These are phyloP conservation scores for Temnothorax curvispinosus DNA, from an alignment of 1,140 invertebrate species.

Conservation along the genomic window DNA sequence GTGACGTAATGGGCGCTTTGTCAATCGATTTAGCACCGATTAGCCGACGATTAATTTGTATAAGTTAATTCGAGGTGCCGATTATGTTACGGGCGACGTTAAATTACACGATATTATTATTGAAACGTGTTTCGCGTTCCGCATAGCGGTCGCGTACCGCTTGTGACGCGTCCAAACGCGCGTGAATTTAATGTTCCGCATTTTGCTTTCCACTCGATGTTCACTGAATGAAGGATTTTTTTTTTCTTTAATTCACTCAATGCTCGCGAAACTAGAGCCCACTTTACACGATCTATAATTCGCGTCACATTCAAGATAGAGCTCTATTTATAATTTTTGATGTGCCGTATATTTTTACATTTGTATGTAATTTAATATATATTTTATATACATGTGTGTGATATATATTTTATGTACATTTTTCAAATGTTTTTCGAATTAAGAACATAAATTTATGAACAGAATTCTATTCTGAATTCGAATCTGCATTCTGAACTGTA, in stretches of 20 bases:
- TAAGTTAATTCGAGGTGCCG: conserved; percentile 18
- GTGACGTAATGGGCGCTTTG: neutral
- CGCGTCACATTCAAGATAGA: neutral
- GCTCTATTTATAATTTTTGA: neutral
- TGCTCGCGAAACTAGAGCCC: neutral
- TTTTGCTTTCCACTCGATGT: neutral
- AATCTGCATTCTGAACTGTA: neutral
- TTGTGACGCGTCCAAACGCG: neutral
- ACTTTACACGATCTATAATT: neutral
- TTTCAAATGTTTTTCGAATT: neutral
- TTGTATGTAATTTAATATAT: neutral
- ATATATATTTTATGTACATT: neutral
- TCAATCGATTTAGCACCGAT: conserved; percentile 24
- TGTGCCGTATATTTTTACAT: neutral
- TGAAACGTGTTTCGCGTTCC: neutral
- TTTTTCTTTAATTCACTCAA: neutral
- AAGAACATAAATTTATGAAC: neutral
- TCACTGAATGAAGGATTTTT: neutral
- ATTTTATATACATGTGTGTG: neutral
- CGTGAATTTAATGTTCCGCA: neutral
- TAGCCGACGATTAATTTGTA: conserved; percentile 37
- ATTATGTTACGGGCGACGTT: neutral
- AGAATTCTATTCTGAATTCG: neutral
- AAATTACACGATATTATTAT: conserved; percentile 10
- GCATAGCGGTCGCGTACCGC: neutral